Base-by-base conservation (phyloP, 92 coral and sea anemone genomes). In the Chrysogorgia sp. region DNA sequence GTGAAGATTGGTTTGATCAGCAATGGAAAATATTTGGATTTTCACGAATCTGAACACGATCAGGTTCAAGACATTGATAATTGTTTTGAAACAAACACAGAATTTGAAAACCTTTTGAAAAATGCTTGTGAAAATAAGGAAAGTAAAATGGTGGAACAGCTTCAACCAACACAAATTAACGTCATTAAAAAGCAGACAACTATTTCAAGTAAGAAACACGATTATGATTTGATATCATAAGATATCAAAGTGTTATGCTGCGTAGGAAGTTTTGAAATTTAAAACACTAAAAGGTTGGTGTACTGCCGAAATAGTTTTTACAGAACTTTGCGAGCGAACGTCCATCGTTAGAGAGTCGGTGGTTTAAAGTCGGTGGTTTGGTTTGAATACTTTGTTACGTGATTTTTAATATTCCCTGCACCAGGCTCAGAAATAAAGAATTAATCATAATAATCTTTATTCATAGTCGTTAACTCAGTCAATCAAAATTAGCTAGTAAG, bases 1-100 rank as follows among this genome's bases (percentile, higher is more conserved):
- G 37, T 72, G 22, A 72, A 55, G 35, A 37, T 72, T 24, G 55
- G 20, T 34, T 72, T 72, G 52, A 72, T 72, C 65, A 72, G 79
- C 35, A 72, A 72, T 56, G 79, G 79, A 10, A 72, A 72, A 32
- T 49, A 72, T 28, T 26, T 72, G 50, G 50, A 72, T 34, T 72
- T 48, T 53, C 22, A 50, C 26, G 37, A 59, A 47, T 34, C 63
- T 52, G 53, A 47, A 47, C n/a, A 7, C 2, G 53, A 7, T 7
- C 53, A 47, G n/a, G 14, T 2, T 2, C 14, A 4, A 13, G 79
- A 53, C 9, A 72, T 23, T 53, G 62, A 10, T 40, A 9, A 52
- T 37, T 24, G 32, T 2, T 1, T 35, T 32, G 79, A 72, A 53
- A 2, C 7, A 7, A 22, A 23, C 37, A 56, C 52, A 9, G 28